phyloP scores from a whole-genome alignment of 2,888 invertebrate species.

The Tetheella fluctuosa region DNA sequence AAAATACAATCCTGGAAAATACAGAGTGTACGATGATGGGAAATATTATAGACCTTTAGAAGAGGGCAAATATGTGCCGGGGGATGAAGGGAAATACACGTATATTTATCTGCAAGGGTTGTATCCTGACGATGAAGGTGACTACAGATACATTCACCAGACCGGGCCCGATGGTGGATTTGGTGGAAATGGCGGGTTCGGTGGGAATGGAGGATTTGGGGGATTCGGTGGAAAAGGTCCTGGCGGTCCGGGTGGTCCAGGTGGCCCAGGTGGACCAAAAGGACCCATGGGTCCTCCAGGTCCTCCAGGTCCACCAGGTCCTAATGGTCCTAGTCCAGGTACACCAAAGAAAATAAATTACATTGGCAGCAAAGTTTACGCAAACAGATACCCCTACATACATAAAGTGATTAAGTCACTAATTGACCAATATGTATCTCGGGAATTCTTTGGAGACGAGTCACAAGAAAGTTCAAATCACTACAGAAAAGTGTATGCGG shows the following conservation, averaged over 20 bases:
- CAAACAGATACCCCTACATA: constrained; percentile 68
- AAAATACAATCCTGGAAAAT: constrained; percentile 65
- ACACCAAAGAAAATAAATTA: constrained; percentile 53
- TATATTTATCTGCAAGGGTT: constrained; percentile 69
- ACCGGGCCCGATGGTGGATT: constrained; percentile 62
- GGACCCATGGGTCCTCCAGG: constrained; percentile 39
- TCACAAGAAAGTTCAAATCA: constrained; percentile 53
- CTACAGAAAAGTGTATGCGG: constrained; percentile 56
- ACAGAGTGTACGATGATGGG: constrained; percentile 66
- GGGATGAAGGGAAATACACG: constrained; percentile 81
- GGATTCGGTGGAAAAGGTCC: constrained; percentile 31
- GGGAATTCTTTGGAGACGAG: constrained; percentile 54
- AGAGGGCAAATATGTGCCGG: constrained; percentile 82
- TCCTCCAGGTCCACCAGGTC: constrained; percentile 38
- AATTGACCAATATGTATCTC: constrained; percentile 65
- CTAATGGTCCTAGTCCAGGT: constrained; percentile 20
- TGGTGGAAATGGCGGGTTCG: constrained; percentile 50
- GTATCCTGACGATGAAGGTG: constrained; percentile 71
- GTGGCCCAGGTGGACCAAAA: constrained; percentile 31
- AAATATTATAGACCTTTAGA: constrained; percentile 68
- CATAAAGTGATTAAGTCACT: constrained; percentile 64
- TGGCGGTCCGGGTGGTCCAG: constrained; percentile 36
- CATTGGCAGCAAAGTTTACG: constrained; percentile 64
- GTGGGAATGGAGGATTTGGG: constrained; percentile 50
- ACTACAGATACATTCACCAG: constrained; percentile 78